Evolutionary conservation across 2,113 vertebrate genomes (phyloP), one percentile per base, ranked within the genome.

Genomic region (Shinisaurus crocodilurus): DNA sequence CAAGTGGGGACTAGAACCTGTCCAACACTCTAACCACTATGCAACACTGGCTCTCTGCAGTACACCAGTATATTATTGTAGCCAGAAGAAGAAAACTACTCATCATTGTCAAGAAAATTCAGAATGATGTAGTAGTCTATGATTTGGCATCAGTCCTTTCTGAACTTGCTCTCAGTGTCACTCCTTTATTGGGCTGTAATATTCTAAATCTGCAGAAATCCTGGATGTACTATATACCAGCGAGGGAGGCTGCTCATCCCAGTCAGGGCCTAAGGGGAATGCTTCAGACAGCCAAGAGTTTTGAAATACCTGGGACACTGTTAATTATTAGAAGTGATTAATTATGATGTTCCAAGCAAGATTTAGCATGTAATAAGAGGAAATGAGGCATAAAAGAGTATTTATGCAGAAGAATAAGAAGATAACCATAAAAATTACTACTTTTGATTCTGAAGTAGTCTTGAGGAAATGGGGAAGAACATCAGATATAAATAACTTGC

Each of bases 281-380:
- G 23, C 69, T 37, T 57, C 32, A 74, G 69, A 40, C 4, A 74
- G 48, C 48, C 45, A 72, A 54, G 85, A 74, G 69, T 74, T 37
- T 72, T 86, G 85, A 86, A 86, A 86, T 86, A 75, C 48, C 70
- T 86, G 69, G 70, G 69, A 86, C 48, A 74, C 9, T 74, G 85
- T 27, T 86, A n/a, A 37, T 74, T 32, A 74, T 86, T 74, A 74
- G 85, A 86, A 86, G 48, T 74, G 85, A 67, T 74, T 86, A 86
- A 86, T 74, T 86, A 67, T 57, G 5, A 57, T 74, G 20, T 86
- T 86, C n/a, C 85, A 86, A 57, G 69, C 70, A 86, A 86, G 45
- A 27, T 86, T 74, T 74, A 74, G 85, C 85, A 57, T 86, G 48
- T 86, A 86, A 86, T 86, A 86, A 86, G 69, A 86, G 69, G 69